A percentile compares a stretch with the other conserved stretches of the same genome.
phyloP scores from a whole-genome alignment of 2,113 vertebrate genomes.

The Corydoras maculifer region DNA sequence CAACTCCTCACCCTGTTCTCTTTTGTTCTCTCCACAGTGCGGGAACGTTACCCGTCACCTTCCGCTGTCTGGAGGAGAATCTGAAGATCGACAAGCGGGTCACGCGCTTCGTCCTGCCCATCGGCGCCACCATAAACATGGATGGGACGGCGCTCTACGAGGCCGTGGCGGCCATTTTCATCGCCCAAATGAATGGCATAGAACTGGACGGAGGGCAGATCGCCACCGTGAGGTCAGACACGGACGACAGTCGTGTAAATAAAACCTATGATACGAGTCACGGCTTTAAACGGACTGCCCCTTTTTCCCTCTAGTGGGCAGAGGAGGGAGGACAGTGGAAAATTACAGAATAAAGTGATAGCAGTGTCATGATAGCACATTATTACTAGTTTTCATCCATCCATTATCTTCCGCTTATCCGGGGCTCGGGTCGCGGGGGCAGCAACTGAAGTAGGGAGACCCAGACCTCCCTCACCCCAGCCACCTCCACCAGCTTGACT shows the following conservation, averaged over 20 bases:
- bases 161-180: constrained; percentile 79
- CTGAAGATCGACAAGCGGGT: constrained; percentile 73
- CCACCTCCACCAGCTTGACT: too few species aligned
- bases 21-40: constrained; percentile 52
- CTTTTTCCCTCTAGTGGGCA: too few species aligned
- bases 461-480: too few species aligned
- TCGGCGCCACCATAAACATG: constrained; percentile 80
- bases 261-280: neutral
- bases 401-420: too few species aligned
- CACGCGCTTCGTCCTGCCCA: constrained; percentile 76
- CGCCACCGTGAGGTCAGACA: constrained; percentile 68
- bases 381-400: too few species aligned
- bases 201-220: constrained; percentile 71
- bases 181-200: constrained; percentile 78
- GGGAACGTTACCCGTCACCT: constrained; percentile 74
- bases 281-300: too few species aligned
- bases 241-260: neutral
- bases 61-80: constrained; percentile 78
- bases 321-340: too few species aligned
- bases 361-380: too few species aligned
- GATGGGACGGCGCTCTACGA: constrained; percentile 78
- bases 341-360: too few species aligned
- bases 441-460: too few species aligned
- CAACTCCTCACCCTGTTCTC: too few species aligned
- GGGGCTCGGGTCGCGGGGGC: too few species aligned